phyloP scores from a whole-genome alignment of 2,113 vertebrate genomes.

The Oryzias melastigma region DNA sequence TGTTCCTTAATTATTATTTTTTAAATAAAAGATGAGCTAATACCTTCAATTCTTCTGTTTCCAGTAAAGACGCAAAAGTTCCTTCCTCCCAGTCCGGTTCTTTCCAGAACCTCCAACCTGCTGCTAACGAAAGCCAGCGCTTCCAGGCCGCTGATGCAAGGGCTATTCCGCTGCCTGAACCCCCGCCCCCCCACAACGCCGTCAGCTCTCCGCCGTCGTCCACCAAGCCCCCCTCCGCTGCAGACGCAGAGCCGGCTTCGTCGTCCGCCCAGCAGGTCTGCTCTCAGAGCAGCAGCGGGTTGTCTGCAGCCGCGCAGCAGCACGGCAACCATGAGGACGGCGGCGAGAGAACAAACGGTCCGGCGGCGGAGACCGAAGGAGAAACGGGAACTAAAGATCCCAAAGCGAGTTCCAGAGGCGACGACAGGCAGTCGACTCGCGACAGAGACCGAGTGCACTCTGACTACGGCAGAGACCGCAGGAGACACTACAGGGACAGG shows the following conservation, averaged over 20 bases:
- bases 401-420: conserved; percentile 38
- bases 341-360: conserved; percentile 18
- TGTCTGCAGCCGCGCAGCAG: conserved; percentile 23
- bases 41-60: conserved; percentile 1
- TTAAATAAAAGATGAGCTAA: background rate
- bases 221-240: conserved; percentile 10
- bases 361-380: conserved; percentile 20
- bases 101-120: conserved; percentile 37
- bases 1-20: too few relatives aligned
- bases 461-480: conserved; percentile 47
- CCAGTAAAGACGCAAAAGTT: conserved; percentile 29
- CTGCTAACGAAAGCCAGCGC: conserved; percentile 32
- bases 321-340: conserved; percentile 11
- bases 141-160: conserved; percentile 38
- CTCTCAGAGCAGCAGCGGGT: conserved; percentile 19
- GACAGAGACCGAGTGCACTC: conserved; percentile 36
- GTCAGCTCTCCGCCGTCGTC: conserved; percentile 32
- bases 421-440: conserved; percentile 30
- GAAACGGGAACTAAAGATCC: conserved; percentile 37
- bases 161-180: conserved; percentile 43
- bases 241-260: conserved; percentile 18
- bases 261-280: conserved; percentile 23
- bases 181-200: conserved; percentile 28
- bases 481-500: conserved; percentile 57
- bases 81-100: conserved; percentile 31